phyloP scores from a whole-genome alignment of 2,113 vertebrate species.

The Scortum barcoo region DNA sequence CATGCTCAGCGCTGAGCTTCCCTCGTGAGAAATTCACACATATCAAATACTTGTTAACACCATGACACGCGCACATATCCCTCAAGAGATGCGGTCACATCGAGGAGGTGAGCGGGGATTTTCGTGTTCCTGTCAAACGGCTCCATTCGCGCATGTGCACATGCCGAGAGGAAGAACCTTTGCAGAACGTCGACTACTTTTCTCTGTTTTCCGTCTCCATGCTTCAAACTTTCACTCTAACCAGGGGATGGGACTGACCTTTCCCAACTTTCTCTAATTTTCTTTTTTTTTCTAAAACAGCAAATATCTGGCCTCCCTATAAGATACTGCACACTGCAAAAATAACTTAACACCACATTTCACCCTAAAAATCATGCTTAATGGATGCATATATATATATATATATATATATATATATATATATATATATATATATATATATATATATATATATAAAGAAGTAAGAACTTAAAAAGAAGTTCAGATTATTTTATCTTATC shows the following conservation, averaged over 20 bases:
- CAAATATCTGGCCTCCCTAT: not conserved
- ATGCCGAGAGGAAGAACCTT: not conserved
- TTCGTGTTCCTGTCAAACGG: conserved; percentile 72
- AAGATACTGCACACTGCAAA: not conserved
- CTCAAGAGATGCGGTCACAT: conserved; percentile 43
- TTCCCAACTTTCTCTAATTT: not conserved
- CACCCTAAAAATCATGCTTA: not conserved
- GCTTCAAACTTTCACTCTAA: not conserved
- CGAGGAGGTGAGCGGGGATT: conserved; percentile 50
- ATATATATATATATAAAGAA: no score
- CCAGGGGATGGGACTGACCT: not conserved
- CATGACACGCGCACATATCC: conserved; percentile 2
- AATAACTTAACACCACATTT: not conserved
- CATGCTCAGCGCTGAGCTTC: not conserved
- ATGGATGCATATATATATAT: no score
- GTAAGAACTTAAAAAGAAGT: not conserved
- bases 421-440: no score
- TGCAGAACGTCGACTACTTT: not conserved
- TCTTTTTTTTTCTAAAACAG: not conserved
- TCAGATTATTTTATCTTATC: not conserved
- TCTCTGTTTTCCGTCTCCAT: not conserved
- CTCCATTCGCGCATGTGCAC: not conserved
- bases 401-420: no score
- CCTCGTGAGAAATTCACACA: conserved; percentile 28
- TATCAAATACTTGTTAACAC: conserved; percentile 52